Evolutionary conservation across 1,140 invertebrate species (phyloP), one percentile per base, ranked within the genome.

Genomic region (Akabosia matsudoensis): DNA sequence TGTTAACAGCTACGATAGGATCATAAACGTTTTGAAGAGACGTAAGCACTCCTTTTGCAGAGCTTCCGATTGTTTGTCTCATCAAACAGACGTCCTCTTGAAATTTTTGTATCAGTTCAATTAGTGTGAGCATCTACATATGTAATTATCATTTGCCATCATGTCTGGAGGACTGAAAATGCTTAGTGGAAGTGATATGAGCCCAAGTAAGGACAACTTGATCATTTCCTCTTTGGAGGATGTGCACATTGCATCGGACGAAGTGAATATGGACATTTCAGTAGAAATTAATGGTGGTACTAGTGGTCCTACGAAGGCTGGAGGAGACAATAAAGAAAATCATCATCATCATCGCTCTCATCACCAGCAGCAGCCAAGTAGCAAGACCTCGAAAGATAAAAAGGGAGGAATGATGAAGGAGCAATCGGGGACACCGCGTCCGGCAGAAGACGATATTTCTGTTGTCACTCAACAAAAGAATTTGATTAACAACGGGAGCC

Each of bases 81-180:
- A 61, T 61, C 3, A 22, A 61, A 67, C 2, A 67, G 7, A 31
- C 4, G 28, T 30, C n/a, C 3, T 31, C 26, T 10, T 30, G 61
- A 10, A 28, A 7, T 7, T n/a, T 30, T 61, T 24, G 3, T 3
- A 2, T 2, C 26, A 7, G n/a, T 4, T 30, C 13, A 24, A 67
- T 30, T 30, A 30, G 61, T 2, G 28, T 67, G 31, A 67, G 3
- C 22, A 67, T 28, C 1, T 30, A 31, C 28, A 67, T 31, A 30
- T 67, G 7, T 67, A 67, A 67, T 72, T 51, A 37, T 45, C 4
- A 45, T 45, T 24, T 10, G 4, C 37, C 4, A 37, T n/a, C 4
- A 72, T 72, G 70, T 72, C 70, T 51, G 70, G 70, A 72, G 70
- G 70, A 37, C 70, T 72, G 22, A 72, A 72, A 37, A 72, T 72